These are phyloP conservation scores for Agonopterix alstromeriana DNA, from an alignment of 2,888 invertebrate species.

Conservation along the genomic window DNA sequence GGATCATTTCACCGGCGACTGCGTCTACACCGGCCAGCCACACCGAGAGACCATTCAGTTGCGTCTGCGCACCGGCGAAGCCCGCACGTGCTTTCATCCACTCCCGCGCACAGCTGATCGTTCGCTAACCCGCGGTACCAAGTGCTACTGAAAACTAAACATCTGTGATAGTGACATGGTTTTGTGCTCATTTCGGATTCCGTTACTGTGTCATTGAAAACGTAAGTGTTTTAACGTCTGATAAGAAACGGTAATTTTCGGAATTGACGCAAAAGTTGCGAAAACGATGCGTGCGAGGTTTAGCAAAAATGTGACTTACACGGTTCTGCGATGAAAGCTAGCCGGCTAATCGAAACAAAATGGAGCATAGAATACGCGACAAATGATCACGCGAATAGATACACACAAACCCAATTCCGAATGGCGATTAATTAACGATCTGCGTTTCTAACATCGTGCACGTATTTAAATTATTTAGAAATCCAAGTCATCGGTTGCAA, in stretches of 20 bases:
- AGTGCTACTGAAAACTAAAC: slow-evolving; percentile 20
- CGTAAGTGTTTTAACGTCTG: slow-evolving; percentile 36
- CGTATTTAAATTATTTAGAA: slow-evolving; percentile 76
- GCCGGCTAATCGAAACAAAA: slow-evolving; percentile 1
- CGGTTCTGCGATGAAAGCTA: neutral
- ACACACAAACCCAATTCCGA: slow-evolving; percentile 56
- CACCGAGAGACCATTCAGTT: slow-evolving; percentile 28
- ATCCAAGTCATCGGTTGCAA: slow-evolving; percentile 64
- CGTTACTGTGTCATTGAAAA: slow-evolving; percentile 50
- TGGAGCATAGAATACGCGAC: slow-evolving; percentile 17
- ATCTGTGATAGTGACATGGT: slow-evolving; percentile 70
- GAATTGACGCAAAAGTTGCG: too few species aligned
- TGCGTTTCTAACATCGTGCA: slow-evolving; percentile 54
- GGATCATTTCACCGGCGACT: slow-evolving; percentile 37
- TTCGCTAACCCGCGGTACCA: slow-evolving; percentile 14
- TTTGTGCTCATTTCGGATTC: slow-evolving; percentile 67
- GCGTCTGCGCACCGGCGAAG: slow-evolving; percentile 37
- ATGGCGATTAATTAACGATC: slow-evolving; percentile 45
- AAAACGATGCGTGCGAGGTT: too few species aligned
- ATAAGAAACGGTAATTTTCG: too few species aligned
- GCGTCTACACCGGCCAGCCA: slow-evolving; percentile 4
- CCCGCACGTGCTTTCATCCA: slow-evolving; percentile 26
- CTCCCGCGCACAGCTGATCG: slow-evolving; percentile 20
- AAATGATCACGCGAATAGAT: slow-evolving; percentile 37
- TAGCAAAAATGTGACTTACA: neutral